A percentile compares a stretch with the other conserved stretches of the same genome.
These are phyloP conservation scores for Danio rerio DNA, from an alignment of 2,113 vertebrate genomes.

Conservation along the genomic window DNA sequence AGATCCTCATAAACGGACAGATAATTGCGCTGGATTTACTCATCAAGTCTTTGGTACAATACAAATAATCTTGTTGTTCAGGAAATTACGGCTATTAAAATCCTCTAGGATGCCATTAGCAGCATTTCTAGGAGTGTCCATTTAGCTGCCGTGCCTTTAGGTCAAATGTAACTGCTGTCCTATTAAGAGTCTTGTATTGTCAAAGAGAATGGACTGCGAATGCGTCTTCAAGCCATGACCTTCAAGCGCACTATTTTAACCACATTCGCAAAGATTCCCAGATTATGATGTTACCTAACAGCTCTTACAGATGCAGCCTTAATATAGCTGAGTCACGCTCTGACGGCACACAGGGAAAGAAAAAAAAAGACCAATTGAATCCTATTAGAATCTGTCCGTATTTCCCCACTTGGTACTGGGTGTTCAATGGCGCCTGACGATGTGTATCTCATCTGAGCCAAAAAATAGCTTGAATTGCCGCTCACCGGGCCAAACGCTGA, in stretches of 20 bases:
- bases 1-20: neutral
- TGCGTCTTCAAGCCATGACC: neutral
- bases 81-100: neutral
- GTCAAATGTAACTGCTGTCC: neutral
- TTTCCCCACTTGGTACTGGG: conserved; percentile 9
- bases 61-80: neutral
- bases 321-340: conserved; percentile 22
- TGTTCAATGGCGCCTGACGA: conserved; percentile 10
- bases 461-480: conserved; percentile 24
- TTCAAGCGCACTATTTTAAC: neutral
- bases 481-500: conserved; percentile 13
- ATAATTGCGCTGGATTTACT: neutral
- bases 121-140: neutral
- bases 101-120: neutral
- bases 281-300: conserved; percentile 26
- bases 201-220: neutral
- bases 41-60: neutral
- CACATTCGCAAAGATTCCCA: neutral
- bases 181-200: neutral
- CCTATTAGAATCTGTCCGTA: conserved; percentile 17
- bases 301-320: neutral
- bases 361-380: conserved; percentile 25
- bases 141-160: neutral
- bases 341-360: conserved; percentile 1
- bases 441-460: conserved; percentile 11